phyloP scores from a whole-genome alignment of 2,113 vertebrate genomes.

The Procavia capensis region DNA sequence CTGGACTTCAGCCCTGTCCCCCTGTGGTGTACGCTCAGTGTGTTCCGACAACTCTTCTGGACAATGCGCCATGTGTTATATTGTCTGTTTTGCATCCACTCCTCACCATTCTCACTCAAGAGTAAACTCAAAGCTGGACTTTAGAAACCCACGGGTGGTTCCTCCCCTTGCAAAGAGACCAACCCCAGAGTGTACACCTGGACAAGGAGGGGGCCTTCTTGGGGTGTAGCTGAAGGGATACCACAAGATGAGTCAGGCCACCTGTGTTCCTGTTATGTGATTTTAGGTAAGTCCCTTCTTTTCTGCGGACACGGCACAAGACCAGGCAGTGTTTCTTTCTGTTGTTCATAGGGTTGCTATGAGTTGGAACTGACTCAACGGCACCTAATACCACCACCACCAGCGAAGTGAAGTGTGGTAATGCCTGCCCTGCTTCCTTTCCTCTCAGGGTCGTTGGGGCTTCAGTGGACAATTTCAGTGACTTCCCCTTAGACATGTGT shows the following conservation, averaged over 20 bases:
- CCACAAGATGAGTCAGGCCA: not conserved
- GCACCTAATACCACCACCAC: too few relatives aligned
- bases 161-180: not conserved
- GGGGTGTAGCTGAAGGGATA: not conserved
- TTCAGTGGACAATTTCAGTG: not conserved
- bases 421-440: accelerated
- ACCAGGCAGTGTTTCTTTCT: too few relatives aligned
- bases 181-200: not conserved
- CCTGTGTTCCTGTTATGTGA: not conserved
- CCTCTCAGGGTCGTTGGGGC: not conserved
- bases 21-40: not conserved
- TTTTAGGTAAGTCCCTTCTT: not conserved
- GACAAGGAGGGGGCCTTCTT: not conserved
- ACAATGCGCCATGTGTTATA: accelerated
- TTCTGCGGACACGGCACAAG: too few relatives aligned
- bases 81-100: not conserved
- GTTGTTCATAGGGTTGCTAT: too few relatives aligned
- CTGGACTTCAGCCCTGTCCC: not conserved
- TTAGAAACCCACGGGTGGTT: not conserved
- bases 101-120: not conserved
- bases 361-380: too few relatives aligned
- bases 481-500: not conserved
- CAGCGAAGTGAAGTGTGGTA: too few relatives aligned
- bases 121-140: not conserved
- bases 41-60: not conserved